Conservation (phyloP, 1,140 invertebrate species). For the Cyphomyrmex costatus region DNA sequence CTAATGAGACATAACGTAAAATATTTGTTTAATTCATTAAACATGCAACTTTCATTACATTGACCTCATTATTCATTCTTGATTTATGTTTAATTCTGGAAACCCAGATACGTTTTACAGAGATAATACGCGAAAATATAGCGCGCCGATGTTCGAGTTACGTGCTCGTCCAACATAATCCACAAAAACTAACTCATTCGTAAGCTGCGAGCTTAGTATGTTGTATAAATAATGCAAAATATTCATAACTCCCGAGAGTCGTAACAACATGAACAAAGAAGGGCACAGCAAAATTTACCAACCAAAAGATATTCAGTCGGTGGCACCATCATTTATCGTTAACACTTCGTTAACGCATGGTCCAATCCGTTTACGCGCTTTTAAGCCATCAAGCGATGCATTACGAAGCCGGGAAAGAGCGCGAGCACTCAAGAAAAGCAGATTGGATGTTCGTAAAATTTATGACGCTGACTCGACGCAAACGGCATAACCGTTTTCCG, state of each 20-base stretch:
- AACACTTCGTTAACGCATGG: slow-evolving; percentile 57
- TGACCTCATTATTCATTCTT: slow-evolving; percentile 18
- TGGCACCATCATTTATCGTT: slow-evolving; percentile 55
- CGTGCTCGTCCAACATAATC: slow-evolving; percentile 27
- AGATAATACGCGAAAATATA: slow-evolving; percentile 50
- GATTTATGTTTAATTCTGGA: slow-evolving; percentile 43
- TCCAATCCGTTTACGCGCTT: slow-evolving; percentile 59
- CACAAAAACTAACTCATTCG: slow-evolving; percentile 47
- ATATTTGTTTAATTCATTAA: slow-evolving; percentile 41
- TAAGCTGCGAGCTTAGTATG: not conserved
- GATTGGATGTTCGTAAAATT: slow-evolving; percentile 58
- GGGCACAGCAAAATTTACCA: not conserved
- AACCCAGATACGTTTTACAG: slow-evolving; percentile 29
- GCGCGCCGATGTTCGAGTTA: slow-evolving; percentile 33
- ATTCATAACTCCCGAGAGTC: not conserved
- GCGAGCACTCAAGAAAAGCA: slow-evolving; percentile 49
- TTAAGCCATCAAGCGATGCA: slow-evolving; percentile 53
- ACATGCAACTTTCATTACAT: slow-evolving; percentile 34
- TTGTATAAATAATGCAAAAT: slow-evolving; percentile 37
- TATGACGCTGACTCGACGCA: slow-evolving; percentile 45
- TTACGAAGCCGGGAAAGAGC: slow-evolving; percentile 9
- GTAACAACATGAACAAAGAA: not conserved
- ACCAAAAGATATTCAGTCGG: slow-evolving; percentile 11
- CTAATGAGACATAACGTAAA: not conserved
- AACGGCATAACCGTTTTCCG: slow-evolving; percentile 48